phyloP scores from a whole-genome alignment of 2,888 invertebrate species.

The Trachelus stipa region DNA sequence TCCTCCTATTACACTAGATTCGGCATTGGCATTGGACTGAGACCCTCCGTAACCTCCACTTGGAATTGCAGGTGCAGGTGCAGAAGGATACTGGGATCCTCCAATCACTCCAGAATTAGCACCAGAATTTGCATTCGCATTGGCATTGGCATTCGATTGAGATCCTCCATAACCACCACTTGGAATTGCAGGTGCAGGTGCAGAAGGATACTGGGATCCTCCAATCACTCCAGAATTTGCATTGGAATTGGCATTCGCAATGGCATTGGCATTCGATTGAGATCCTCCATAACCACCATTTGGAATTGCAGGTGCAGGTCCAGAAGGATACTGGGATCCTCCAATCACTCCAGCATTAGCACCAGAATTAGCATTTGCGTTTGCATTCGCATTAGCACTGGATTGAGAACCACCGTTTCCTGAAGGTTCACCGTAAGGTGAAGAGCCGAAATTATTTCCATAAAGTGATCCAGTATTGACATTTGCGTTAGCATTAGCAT shows the following conservation, averaged over 20 bases:
- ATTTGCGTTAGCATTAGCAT: slow-evolving; percentile 17
- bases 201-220: background rate
- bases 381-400: slow-evolving; percentile 26
- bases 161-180: slow-evolving; percentile 27
- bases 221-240: slow-evolving; percentile 9
- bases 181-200: too few species aligned
- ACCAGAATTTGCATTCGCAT: slow-evolving; percentile 13
- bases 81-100: background rate
- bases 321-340: background rate
- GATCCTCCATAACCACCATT: slow-evolving; percentile 28
- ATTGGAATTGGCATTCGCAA: slow-evolving; percentile 10
- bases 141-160: slow-evolving; percentile 30
- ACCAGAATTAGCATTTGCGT: slow-evolving; percentile 14
- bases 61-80: too few species aligned
- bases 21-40: slow-evolving; percentile 29
- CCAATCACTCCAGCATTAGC: background rate
- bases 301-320: too few species aligned
- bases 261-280: slow-evolving; percentile 29
- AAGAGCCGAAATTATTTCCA: background rate
- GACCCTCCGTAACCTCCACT: slow-evolving; percentile 27
- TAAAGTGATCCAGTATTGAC: background rate
- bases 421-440: background rate
- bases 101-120: background rate
- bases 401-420: slow-evolving; percentile 33
- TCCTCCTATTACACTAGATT: too few species aligned